These are phyloP conservation scores for Acestrorhynchus altus DNA, from an alignment of 2,797 vertebrate species.

Conservation along the genomic window DNA sequence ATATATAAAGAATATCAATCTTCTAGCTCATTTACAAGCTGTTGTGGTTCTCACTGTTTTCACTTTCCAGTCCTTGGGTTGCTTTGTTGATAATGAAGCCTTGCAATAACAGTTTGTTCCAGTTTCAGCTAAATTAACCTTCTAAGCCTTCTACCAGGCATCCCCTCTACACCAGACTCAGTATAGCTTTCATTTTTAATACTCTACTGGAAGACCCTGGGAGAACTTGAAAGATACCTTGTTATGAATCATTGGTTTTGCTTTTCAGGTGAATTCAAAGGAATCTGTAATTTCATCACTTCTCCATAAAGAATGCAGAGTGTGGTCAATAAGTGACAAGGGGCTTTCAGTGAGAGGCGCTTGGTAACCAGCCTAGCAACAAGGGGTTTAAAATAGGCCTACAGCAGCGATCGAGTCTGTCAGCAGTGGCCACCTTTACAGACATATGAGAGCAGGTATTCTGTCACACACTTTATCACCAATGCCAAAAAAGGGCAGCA, in stretches of 20 bases:
- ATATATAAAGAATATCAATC: too few species aligned
- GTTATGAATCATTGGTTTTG: neutral
- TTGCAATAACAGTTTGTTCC: neutral
- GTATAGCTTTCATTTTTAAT: neutral
- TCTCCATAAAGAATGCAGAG: neutral
- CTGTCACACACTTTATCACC: slow-evolving; percentile 9
- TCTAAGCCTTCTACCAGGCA: neutral
- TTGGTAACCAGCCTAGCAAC: slow-evolving; percentile 61
- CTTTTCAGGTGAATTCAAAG: slow-evolving; percentile 7
- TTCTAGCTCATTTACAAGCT: too few species aligned
- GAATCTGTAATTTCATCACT: slow-evolving; percentile 26
- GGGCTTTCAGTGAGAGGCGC: slow-evolving; percentile 29
- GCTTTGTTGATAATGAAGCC: neutral
- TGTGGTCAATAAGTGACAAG: slow-evolving; percentile 5
- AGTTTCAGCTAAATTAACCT: neutral
- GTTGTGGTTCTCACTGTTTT: neutral
- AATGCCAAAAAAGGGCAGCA: neutral
- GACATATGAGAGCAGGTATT: slow-evolving; percentile 15
- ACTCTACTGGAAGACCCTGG: neutral
- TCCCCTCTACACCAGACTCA: neutral
- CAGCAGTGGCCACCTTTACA: slow-evolving; percentile 28
- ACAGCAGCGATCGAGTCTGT: slow-evolving; percentile 20
- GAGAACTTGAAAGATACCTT: slow-evolving; percentile 4
- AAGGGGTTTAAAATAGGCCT: slow-evolving; percentile 55
- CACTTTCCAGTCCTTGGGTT: neutral